Evolutionary conservation across 2,113 vertebrate genomes (phyloP).

Genomic region (Dipodomys stephensi): DNA sequence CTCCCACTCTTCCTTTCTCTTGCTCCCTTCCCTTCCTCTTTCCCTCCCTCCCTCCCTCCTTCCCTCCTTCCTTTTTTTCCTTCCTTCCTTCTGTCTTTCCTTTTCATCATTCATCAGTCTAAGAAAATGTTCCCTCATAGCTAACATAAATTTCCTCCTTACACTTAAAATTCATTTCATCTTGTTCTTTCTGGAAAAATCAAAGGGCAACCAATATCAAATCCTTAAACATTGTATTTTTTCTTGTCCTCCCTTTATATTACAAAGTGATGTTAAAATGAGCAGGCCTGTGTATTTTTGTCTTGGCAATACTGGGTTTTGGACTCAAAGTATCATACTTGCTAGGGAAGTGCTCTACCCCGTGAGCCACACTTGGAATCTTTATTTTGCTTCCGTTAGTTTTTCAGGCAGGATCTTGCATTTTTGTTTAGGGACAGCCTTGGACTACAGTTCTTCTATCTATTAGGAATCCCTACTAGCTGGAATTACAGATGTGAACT

Average conservation of each 20-base stretch:
- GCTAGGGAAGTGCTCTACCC: no score
- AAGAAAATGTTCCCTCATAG: neutral
- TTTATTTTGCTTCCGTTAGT: no score
- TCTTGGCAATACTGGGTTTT: no score
- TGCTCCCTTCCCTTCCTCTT: neutral
- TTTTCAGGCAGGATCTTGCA: no score
- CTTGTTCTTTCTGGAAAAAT: slow-evolving; percentile 3
- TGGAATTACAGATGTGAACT: no score
- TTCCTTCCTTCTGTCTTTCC: neutral
- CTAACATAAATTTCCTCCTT: slow-evolving; percentile 1
- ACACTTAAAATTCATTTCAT: slow-evolving; percentile 13
- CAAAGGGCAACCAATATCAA: neutral
- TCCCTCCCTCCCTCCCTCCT: neutral
- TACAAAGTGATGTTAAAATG: slow-evolving; percentile 19
- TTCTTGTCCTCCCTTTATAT: no score
- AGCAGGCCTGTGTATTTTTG: neutral
- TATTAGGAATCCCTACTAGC: no score
- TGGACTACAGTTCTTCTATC: no score
- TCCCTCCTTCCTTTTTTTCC: neutral
- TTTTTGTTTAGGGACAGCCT: no score
- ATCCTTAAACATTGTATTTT: neutral
- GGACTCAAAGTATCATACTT: no score
- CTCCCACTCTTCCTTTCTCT: neutral
- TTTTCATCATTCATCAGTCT: neutral
- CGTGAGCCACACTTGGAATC: no score